Base-by-base conservation (phyloP, 2,888 invertebrate species). In the Gymnoscelis rufifasciata region DNA sequence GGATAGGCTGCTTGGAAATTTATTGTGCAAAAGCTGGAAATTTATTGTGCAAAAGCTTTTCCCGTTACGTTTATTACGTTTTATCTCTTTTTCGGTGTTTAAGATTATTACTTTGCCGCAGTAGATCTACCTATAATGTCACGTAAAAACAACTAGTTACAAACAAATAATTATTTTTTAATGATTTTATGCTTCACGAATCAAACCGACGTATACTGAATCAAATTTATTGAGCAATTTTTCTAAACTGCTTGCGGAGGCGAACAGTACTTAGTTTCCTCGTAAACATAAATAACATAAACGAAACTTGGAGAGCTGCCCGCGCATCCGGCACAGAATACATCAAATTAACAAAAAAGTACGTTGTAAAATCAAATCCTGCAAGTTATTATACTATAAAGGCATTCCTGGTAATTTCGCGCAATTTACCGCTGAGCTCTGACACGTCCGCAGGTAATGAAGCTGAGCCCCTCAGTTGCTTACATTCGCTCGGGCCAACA, bases 301-400 rank as follows among this genome's bases (percentile, higher is more conserved):
- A 19, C 19, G 19, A 19, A 19, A 14, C 31, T 33, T 33, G 31
- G 31, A 33, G 15, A 15, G 31, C n/a, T 33, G 31, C 31, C 31
- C 31, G 31, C 31, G n/a, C 14, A 8, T 8, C 1, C 31, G 15
- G n/a, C 38, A 14, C 10, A 14, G n/a, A 6, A n/a, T 33, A 15
- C 37, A 51, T 50, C 47, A 52, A 46, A 13, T 52, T 52, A 43
- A 46, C 26, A 23, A 26, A 14, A 29, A 35, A 51, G 40, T 43
- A 43, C 38, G 29, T 23, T 38, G 33, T 24, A 39, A 43, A 41
- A 39, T 44, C 30, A 46, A 48, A 54, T 51, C 43, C 30, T 28
- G 33, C 38, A 45, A 41, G 49, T 46, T 52, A 50, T 44, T 44
- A 43, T 41, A 37, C 42, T 41, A 33, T 54, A 54, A 52, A 53